Base-by-base conservation (phyloP, 2,113 vertebrate species). In the Neopipo cinnamomea region DNA sequence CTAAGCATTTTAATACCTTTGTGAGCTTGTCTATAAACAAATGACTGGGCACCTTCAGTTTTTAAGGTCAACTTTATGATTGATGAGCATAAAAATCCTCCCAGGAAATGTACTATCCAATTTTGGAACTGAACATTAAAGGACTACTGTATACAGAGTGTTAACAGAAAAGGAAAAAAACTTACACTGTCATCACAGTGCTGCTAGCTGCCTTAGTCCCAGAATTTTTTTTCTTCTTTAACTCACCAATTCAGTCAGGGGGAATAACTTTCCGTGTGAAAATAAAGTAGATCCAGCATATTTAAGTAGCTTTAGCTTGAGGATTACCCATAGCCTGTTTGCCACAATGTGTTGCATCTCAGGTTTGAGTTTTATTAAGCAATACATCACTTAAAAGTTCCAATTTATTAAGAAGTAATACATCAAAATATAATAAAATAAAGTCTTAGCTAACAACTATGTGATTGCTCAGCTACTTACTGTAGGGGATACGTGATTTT, bases 351-450 rank as follows among this genome's bases (percentile, higher is more conserved):
- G 37, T 71, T 67, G 47, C 77, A 90, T 85, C 83, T 93, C 72
- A 94, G 63, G 73, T 88, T 88, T 88, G 79, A 90, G 27, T 75
- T 94, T 78, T 94, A 86, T 88, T 86, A 88, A 90, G 68, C 33
- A 86, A 92, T 86, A 61, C 11, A 84, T 96, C 85, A 92, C n/a
- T 74, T 81, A 23, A 47, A 88, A 88, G 75, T 93, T 96, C 56
- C 35, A 77, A 83, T 76, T 90, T 84, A 95, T 94, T 96, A 95
- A 71, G 72, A 89, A 84, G 52, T 61, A 95, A 95, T 96, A 94
- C 65, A 94, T 89, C 79, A 84, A 85, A 91, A 94, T 75, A 74
- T 65, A 94, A 93, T 88, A 78, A 94, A 95, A 95, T 79, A 71
- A 94, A 91, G 52, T 67, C 10, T 4, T 83, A 67, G 24, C 21